Conservation (phyloP, 2,888 invertebrate species). For the Andrena dorsata region DNA sequence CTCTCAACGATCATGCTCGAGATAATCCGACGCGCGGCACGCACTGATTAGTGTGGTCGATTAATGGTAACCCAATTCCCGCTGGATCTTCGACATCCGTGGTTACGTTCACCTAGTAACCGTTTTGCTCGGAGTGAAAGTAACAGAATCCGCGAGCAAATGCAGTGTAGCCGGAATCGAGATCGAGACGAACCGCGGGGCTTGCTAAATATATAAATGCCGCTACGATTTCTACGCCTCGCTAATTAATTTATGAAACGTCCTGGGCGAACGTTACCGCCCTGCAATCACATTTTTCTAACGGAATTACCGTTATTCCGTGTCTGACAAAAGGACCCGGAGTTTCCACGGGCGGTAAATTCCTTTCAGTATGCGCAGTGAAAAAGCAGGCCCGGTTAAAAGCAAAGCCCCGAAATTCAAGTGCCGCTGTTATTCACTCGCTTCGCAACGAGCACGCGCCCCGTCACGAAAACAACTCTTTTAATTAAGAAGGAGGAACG, state of each 20-base stretch:
- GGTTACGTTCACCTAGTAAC: not conserved
- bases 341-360: not conserved
- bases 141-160: not conserved
- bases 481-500: slow-evolving; percentile 30
- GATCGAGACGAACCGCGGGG: not conserved
- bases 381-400: not conserved
- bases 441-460: not conserved
- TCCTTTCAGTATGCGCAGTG: not conserved
- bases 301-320: not conserved
- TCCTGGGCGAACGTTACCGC: too few relatives aligned
- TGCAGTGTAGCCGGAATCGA: not conserved
- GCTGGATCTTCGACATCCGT: not conserved
- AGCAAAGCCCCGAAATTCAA: slow-evolving; percentile 24
- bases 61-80: slow-evolving; percentile 23
- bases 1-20: not conserved
- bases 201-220: too few relatives aligned
- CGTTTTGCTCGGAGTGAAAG: slow-evolving; percentile 41
- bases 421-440: slow-evolving; percentile 4
- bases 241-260: too few relatives aligned
- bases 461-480: not conserved
- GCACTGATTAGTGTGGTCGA: slow-evolving; percentile 29
- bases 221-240: too few relatives aligned
- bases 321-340: not conserved
- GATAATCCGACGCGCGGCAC: slow-evolving; percentile 11
- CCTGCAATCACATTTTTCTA: not conserved